phyloP scores from a whole-genome alignment of 2,888 invertebrate species.

The Epistrophe grossulariae region DNA sequence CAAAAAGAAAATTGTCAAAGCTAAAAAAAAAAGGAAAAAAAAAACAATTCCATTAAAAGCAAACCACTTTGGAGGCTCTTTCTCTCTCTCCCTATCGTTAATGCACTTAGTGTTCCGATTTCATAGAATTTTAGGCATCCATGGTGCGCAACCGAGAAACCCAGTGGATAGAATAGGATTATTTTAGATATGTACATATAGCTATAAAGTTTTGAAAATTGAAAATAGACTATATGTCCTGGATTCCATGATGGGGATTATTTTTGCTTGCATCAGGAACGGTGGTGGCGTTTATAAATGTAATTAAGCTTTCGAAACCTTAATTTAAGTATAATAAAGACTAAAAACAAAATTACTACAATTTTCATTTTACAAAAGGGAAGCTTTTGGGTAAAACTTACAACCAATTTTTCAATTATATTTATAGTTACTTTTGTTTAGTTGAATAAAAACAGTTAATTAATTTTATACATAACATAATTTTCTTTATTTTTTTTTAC shows the following conservation, averaged over 20 bases:
- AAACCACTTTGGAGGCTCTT: constrained; percentile 27
- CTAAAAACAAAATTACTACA: constrained; percentile 28
- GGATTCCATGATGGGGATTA: constrained; percentile 25
- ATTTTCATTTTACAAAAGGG: constrained; percentile 2
- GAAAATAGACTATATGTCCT: constrained; percentile 24
- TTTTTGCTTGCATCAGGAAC: constrained; percentile 10
- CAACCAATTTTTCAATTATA: background rate
- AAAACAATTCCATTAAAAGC: constrained; percentile 40
- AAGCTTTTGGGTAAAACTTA: background rate
- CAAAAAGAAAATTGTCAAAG: constrained; percentile 25
- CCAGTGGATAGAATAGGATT: constrained; percentile 24
- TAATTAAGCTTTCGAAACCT: constrained; percentile 38
- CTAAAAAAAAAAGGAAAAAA: constrained; percentile 11
- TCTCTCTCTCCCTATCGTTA: constrained; percentile 23
- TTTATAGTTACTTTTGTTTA: constrained; percentile 1
- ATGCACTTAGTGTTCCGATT: constrained; percentile 60
- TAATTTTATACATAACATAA: too few relatives aligned
- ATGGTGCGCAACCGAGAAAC: constrained; percentile 11
- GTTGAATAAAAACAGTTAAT: background rate
- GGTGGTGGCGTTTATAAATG: constrained; percentile 23
- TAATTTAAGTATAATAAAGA: constrained; percentile 27
- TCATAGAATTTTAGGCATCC: constrained; percentile 55
- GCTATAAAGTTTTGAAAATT: constrained; percentile 26
- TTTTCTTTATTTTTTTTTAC: too few relatives aligned
- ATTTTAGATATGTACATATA: constrained; percentile 24